phyloP scores from a whole-genome alignment of 2,888 invertebrate species.

The Sphaerophoria taeniata region DNA sequence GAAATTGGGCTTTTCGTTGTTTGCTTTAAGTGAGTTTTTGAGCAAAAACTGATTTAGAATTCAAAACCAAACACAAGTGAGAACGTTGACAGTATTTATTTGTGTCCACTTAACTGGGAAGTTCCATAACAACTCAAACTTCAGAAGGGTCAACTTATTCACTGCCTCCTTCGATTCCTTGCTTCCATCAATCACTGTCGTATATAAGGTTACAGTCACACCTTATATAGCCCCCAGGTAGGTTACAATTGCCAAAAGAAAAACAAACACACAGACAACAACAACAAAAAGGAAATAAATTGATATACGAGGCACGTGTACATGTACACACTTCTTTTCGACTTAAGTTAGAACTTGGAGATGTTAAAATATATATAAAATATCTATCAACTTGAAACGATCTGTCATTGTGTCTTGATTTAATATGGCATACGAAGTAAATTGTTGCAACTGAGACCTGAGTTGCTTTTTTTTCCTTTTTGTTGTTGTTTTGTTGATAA shows the following conservation, averaged over 20 bases:
- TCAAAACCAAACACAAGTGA: too few relatives aligned
- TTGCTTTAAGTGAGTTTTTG: too few relatives aligned
- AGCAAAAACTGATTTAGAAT: too few relatives aligned
- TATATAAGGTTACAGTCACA: background rate
- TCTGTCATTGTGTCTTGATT: constrained; percentile 29
- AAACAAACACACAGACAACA: background rate
- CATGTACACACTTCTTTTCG: constrained; percentile 7
- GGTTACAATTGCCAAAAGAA: background rate
- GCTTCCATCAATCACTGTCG: constrained; percentile 21
- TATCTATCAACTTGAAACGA: constrained; percentile 16
- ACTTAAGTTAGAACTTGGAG: constrained; percentile 11
- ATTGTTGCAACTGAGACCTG: constrained; percentile 14
- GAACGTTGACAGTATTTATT: too few relatives aligned
- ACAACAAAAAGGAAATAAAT: background rate
- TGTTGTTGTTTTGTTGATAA: too few relatives aligned
- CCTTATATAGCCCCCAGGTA: background rate
- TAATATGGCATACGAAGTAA: background rate
- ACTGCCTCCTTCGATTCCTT: background rate
- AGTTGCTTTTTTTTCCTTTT: background rate
- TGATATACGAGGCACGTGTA: constrained; percentile 24
- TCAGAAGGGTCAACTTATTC: constrained; percentile 19
- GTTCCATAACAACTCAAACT: background rate
- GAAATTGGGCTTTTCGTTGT: too few relatives aligned
- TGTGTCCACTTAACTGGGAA: too few relatives aligned
- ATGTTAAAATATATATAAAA: constrained; percentile 19